A percentile compares a stretch with the other conserved stretches of the same genome.
phyloP scores from a whole-genome alignment of 1,140 invertebrate genomes.

The Cotesia glomerata region DNA sequence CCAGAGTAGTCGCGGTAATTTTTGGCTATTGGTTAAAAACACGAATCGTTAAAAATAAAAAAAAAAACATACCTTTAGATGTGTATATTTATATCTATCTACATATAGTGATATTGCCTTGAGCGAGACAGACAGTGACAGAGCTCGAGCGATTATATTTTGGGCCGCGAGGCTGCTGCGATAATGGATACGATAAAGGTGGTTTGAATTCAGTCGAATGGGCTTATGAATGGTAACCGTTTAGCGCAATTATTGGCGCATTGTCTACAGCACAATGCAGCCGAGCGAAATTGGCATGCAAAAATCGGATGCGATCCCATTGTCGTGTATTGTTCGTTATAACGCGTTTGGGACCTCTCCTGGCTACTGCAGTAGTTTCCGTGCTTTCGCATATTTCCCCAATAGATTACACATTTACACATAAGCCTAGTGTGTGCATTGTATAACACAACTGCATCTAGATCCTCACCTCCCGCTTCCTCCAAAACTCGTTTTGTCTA shows the following conservation, averaged over 20 bases:
- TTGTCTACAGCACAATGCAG: slow-evolving; percentile 62
- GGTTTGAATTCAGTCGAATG: slow-evolving; percentile 61
- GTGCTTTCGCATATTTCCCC: slow-evolving; percentile 30
- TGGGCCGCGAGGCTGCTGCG: slow-evolving; percentile 44
- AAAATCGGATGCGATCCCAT: slow-evolving; percentile 63
- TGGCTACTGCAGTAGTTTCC: slow-evolving; percentile 25
- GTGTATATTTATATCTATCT: too few relatives aligned
- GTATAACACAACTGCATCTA: neutral
- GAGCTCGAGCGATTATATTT: slow-evolving; percentile 41
- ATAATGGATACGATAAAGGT: slow-evolving; percentile 61
- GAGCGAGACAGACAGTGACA: too few relatives aligned
- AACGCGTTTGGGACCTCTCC: neutral
- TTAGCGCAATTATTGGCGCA: slow-evolving; percentile 63
- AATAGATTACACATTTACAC: neutral
- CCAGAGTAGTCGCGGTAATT: too few relatives aligned
- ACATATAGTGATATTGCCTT: too few relatives aligned
- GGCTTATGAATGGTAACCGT: slow-evolving; percentile 61
- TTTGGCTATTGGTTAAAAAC: too few relatives aligned
- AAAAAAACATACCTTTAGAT: too few relatives aligned
- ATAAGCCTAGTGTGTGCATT: neutral
- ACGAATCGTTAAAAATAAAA: too few relatives aligned
- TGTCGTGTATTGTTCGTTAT: slow-evolving; percentile 58
- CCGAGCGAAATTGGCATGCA: slow-evolving; percentile 60
- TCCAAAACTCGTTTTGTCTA: neutral
- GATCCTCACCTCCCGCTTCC: neutral